Conservation (phyloP, 2,797 vertebrate species). For the Melanogrammus aeglefinus region DNA sequence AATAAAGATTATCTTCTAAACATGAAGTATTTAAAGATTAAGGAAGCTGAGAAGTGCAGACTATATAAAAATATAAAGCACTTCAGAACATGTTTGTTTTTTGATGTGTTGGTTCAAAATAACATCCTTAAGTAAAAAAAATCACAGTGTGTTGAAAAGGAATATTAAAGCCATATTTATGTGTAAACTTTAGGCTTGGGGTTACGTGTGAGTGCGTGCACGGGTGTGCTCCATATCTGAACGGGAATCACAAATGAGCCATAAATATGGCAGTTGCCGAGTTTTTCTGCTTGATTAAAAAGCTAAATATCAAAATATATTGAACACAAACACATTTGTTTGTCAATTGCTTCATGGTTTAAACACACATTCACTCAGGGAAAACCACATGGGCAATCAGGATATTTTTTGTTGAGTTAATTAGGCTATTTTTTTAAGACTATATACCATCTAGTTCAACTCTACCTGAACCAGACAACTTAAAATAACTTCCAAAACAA, state of each 20-base stretch:
- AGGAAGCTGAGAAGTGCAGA: neutral
- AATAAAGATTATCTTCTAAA: neutral
- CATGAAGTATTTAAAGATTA: conserved; percentile 1
- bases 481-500: neutral
- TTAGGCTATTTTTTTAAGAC: neutral
- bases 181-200: conserved; percentile 22
- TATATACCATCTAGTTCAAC: neutral
- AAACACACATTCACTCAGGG: neutral
- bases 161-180: conserved; percentile 48
- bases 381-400: neutral
- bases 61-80: neutral
- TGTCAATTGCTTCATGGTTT: too few relatives aligned
- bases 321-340: too few relatives aligned
- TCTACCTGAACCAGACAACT: neutral
- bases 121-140: conserved; percentile 16
- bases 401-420: neutral
- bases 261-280: conserved; percentile 7
- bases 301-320: conserved; percentile 10
- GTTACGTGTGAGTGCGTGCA: conserved; percentile 10
- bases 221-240: conserved; percentile 42
- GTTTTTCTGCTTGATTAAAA: conserved; percentile 34
- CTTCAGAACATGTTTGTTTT: conserved; percentile 1
- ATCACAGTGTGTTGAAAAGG: conserved; percentile 39
- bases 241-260: conserved; percentile 22
- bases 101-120: neutral